Percentiles rank a stretch among this genome's conserved stretches.
phyloP scores from a whole-genome alignment of 2,888 invertebrate genomes.

The Bhutanitis thaidina region DNA sequence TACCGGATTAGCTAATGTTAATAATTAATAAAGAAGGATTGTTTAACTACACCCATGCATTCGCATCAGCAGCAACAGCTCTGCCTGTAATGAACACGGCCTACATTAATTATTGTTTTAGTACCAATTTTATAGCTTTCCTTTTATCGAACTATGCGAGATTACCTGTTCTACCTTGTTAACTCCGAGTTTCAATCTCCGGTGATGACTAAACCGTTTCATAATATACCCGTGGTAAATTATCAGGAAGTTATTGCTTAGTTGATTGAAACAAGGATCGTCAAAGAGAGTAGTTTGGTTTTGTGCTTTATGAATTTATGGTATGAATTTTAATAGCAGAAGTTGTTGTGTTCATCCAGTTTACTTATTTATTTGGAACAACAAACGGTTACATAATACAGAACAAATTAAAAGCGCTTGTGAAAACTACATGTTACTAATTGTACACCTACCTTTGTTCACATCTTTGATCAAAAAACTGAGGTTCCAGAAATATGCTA shows the following conservation, averaged over 20 bases:
- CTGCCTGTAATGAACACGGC: constrained; percentile 63
- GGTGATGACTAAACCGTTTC: constrained; percentile 54
- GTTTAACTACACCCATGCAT: constrained; percentile 54
- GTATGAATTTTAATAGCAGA: too few relatives aligned
- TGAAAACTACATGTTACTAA: too few relatives aligned
- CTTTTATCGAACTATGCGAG: constrained; percentile 63
- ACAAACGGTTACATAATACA: too few relatives aligned
- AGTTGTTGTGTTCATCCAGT: too few relatives aligned
- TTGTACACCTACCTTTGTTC: too few relatives aligned
- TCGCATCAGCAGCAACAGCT: constrained; percentile 49
- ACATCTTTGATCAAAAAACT: too few relatives aligned
- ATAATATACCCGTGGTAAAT: neutral
- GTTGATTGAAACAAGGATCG: neutral
- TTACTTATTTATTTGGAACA: too few relatives aligned
- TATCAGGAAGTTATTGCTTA: neutral
- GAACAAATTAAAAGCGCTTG: too few relatives aligned
- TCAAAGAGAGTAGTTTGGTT: too few relatives aligned
- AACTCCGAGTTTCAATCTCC: constrained; percentile 45
- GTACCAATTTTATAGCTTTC: constrained; percentile 60
- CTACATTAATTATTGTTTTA: constrained; percentile 73
- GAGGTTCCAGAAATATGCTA: too few relatives aligned
- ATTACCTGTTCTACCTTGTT: constrained; percentile 65
- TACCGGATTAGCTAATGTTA: constrained; percentile 60
- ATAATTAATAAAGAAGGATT: too few relatives aligned
- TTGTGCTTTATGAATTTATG: too few relatives aligned